Conservation (phyloP, 2,113 vertebrate species). For the Xenus cinereus region DNA sequence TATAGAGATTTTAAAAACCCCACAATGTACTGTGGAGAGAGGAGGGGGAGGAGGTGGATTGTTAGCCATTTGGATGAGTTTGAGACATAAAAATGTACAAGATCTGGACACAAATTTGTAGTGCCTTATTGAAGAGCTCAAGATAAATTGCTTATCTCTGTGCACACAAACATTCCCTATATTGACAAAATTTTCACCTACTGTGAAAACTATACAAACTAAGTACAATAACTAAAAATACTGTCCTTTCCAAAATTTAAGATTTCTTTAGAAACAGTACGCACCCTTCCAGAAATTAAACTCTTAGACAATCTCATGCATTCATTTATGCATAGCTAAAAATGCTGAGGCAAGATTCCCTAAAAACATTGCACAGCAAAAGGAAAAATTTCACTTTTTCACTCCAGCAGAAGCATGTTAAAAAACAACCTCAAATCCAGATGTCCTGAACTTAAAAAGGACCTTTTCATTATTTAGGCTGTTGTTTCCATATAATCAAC, state of each 20-base stretch:
- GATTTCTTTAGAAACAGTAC: neutral
- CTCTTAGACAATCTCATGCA: neutral
- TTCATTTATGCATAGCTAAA: neutral
- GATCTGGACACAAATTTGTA: neutral
- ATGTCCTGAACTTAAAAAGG: neutral
- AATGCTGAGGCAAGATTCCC: neutral
- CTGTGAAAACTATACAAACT: neutral
- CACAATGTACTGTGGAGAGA: neutral
- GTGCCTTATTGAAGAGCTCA: neutral
- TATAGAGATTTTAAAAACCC: accelerated
- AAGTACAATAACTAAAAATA: neutral
- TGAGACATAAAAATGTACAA: neutral
- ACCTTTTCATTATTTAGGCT: neutral
- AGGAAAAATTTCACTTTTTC: neutral
- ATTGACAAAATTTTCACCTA: neutral
- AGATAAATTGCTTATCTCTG: neutral
- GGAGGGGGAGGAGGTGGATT: neutral
- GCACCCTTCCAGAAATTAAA: neutral
- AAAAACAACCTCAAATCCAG: neutral
- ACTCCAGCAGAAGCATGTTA: neutral
- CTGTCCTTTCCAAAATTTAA: neutral
- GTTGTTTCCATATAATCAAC: neutral
- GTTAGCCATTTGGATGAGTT: neutral
- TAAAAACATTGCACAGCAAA: neutral
- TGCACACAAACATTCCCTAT: neutral